Evolutionary conservation across 2,888 invertebrate genomes (phyloP).

Genomic region (Steinernema hermaphroditum): DNA sequence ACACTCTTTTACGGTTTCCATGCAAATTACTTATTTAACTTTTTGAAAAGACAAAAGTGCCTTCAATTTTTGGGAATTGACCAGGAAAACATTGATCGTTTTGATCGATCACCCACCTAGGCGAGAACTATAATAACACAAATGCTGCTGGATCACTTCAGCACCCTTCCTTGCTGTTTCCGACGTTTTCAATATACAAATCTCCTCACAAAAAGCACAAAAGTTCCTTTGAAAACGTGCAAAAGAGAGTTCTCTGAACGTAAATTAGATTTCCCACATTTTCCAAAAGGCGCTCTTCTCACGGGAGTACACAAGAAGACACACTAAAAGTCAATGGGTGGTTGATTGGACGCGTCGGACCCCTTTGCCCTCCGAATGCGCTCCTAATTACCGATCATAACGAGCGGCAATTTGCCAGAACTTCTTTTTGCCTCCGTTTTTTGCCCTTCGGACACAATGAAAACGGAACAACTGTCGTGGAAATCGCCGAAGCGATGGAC

Average conservation of each 20-base stretch:
- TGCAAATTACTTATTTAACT: too few species aligned
- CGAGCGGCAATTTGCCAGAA: constrained; percentile 28
- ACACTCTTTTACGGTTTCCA: too few species aligned
- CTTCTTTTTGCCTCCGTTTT: background rate
- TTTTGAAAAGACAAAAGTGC: too few species aligned
- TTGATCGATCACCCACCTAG: too few species aligned
- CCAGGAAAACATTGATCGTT: too few species aligned
- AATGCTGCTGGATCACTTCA: too few species aligned
- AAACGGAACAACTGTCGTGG: constrained; percentile 17
- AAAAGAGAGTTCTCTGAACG: background rate
- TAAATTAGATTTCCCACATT: background rate
- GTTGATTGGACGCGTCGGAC: constrained; percentile 20
- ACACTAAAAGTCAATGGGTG: background rate
- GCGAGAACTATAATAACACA: too few species aligned
- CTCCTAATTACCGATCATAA: constrained; percentile 27
- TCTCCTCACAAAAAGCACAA: too few species aligned
- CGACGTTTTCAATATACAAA: too few species aligned
- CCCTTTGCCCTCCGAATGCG: background rate
- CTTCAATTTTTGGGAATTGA: too few species aligned
- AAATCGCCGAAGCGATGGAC: background rate
- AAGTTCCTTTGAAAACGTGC: too few species aligned
- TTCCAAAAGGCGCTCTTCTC: background rate
- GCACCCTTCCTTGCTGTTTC: too few species aligned
- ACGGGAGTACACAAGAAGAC: constrained; percentile 13
- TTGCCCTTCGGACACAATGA: background rate